Base-by-base conservation (phyloP, 2,113 vertebrate genomes). In the Tachysurus fulvidraco region DNA sequence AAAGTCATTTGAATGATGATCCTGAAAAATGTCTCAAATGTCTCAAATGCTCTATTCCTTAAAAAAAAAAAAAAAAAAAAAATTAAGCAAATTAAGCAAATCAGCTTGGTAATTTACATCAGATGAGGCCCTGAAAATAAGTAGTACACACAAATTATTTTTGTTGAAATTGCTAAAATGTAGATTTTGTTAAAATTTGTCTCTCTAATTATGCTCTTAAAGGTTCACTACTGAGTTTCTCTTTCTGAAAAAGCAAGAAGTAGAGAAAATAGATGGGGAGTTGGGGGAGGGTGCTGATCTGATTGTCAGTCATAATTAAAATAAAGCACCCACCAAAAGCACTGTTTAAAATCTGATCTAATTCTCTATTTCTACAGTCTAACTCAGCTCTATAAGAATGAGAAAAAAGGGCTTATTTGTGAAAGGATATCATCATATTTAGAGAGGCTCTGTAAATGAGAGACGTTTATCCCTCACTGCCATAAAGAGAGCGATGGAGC, bases 401-500 rank as follows among this genome's bases (percentile, higher is more conserved):
- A 36, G 8, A 23, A 81, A n/a, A 67, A 83, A n/a, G 36, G 36
- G 13, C n/a, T 94, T 94, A 93, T 93, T 93, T 91, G 89, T 91
- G 89, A 92, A 89, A 81, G 90, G 17, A 80, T 10, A 59, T 7
- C 21, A 81, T 81, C 55, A 60, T 90, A 91, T 86, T 85, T 90
- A 93, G 92, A 93, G 93, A 95, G 92, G 91, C 91, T 93, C 94
- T 92, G 93, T 93, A 93, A 93, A 95, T 95, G 94, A 96, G 97
- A 96, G 95, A 95, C 92, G 94, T 91, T 95, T 96, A 94, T 94
- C 91, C 91, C 92, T 93, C 90, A 86, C 89, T 86, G 81, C 91
- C 93, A 95, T 94, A 94, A 94, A 94, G 93, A 94, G 88, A 96
- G 93, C 94, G 96, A 96, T 94, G 94, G 94, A 92, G 95, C 93